Evolutionary conservation across 2,888 invertebrate genomes (phyloP).

Genomic region (Apantesis nais): DNA sequence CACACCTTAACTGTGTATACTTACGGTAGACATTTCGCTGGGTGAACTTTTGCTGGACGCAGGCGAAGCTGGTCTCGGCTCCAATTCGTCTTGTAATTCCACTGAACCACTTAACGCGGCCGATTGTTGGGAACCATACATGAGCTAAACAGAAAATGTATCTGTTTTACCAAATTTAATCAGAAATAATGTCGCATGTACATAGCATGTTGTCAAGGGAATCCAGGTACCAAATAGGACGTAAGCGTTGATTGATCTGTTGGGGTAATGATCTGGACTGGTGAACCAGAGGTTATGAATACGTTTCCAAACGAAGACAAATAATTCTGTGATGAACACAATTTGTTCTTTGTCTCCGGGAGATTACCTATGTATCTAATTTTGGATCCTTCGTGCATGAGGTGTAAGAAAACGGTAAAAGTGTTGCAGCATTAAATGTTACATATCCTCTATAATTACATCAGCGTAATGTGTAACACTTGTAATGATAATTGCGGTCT

Average conservation of each 20-base stretch:
- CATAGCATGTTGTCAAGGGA: not conserved
- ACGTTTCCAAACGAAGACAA: too few species aligned
- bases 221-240: not conserved
- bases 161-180: not conserved
- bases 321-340: too few species aligned
- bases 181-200: too few species aligned
- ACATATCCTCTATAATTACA: too few species aligned
- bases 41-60: constrained; percentile 94
- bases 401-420: too few species aligned
- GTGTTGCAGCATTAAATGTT: too few species aligned
- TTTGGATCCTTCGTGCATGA: too few species aligned
- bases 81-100: constrained; percentile 82
- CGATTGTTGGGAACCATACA: constrained; percentile 80
- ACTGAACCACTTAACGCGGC: constrained; percentile 74
- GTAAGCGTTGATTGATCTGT: not conserved
- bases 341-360: too few species aligned
- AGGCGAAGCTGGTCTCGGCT: constrained; percentile 89
- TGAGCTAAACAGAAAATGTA: constrained; percentile 52
- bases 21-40: constrained; percentile 92
- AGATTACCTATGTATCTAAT: too few species aligned
- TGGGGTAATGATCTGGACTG: too few species aligned
- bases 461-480: too few species aligned
- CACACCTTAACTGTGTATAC: constrained; percentile 44
- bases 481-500: not conserved
- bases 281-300: too few species aligned